Base-by-base conservation (phyloP, 1,140 invertebrate genomes). In the Drosophila novamexicana region DNA sequence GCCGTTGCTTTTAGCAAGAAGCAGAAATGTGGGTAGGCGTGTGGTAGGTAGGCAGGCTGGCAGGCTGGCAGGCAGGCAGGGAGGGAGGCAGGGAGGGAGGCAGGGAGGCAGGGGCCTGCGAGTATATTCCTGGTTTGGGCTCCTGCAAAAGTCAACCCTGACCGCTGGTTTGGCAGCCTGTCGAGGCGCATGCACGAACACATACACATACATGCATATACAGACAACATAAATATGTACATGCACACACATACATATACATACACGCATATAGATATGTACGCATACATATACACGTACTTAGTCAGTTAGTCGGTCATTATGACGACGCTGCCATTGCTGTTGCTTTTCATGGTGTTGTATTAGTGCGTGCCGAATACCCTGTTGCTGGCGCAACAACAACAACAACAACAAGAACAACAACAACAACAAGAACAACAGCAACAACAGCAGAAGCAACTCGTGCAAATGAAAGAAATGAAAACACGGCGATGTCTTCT, bases 221-320 rank as follows among this genome's bases (percentile, higher is more conserved):
- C 18, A 18, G 18, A 18, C 18, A 18, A 18, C 18, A 18, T 18
- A 18, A 18, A 18, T 18, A 1, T 18, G 18, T 18, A 18, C 18
- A 18, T 1, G 18, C 68, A 76, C 58, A 71, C 54, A 83, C 54
- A 61, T 6, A 75, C 39, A 61, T 6, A 75, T 37, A 72, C 29
- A 71, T 40, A 72, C 77, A 54, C 50, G 76, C 74, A 53, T 39
- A 16, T 18, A 18, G 10, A 39, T 22, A 18, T 37, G 12, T 12
- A 12, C 6, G 22, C 12, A 29, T 7, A 68, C 45, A 47, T 54
- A 64, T 63, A 71, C 42, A 81, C 78, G 45, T 52, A 81, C 74
- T 77, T 65, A 81, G 78, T 75, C 70, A 86, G 82, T 85, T 86
- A 86, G 78, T 81, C 79, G 79, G 79, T 86, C 82, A 85, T 86